A percentile compares a stretch with the other conserved stretches of the same genome.
Conservation (phyloP, 2,113 vertebrate genomes). For the Notarius lentiginosus region DNA sequence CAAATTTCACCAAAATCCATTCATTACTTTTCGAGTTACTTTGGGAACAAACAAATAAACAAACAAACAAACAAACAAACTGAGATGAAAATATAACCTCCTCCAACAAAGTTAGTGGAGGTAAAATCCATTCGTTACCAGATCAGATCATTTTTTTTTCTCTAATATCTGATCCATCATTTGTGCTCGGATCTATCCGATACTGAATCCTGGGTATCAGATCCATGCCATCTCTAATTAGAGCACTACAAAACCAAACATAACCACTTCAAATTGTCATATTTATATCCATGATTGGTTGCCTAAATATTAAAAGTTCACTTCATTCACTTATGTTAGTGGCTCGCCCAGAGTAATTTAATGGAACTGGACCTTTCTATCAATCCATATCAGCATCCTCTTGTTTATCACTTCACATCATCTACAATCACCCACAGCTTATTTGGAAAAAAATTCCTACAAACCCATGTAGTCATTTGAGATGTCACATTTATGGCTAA, state of each 20-base stretch:
- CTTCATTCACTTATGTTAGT: not conserved
- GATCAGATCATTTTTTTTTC: not conserved
- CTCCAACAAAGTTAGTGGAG: too few relatives aligned
- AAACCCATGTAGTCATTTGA: not conserved
- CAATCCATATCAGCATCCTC: not conserved
- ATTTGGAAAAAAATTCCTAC: not conserved
- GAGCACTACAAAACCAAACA: not conserved
- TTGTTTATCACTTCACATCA: not conserved
- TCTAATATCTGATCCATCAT: not conserved
- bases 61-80: too few relatives aligned
- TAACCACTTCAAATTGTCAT: not conserved
- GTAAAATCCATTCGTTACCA: not conserved
- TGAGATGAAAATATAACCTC: too few relatives aligned
- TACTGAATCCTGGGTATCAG: not conserved
- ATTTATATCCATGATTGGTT: not conserved
- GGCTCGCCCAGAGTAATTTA: not conserved
- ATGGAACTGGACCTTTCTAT: not conserved
- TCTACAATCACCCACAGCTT: not conserved
- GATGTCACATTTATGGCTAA: not conserved
- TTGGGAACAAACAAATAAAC: too few relatives aligned
- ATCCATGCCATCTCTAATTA: not conserved
- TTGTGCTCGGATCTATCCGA: not conserved
- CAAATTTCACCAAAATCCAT: too few relatives aligned
- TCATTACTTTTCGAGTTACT: too few relatives aligned
- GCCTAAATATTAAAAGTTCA: not conserved